Percentiles rank a stretch among this genome's conserved stretches.
phyloP scores from a whole-genome alignment of 2,113 vertebrate species.

The Xenopus laevis region DNA sequence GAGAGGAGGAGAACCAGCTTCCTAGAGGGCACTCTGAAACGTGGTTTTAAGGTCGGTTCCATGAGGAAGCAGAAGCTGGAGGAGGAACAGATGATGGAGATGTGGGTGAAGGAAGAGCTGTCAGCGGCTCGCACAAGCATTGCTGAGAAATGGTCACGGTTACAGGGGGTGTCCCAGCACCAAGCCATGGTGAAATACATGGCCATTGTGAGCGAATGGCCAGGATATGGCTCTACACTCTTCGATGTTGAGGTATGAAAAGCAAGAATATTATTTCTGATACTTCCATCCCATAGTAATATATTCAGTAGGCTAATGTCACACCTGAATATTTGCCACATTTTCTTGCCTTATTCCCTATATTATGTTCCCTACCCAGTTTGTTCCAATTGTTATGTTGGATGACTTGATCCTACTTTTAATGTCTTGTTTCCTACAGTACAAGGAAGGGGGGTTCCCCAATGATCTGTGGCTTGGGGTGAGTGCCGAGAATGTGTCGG shows the following conservation, averaged over 20 bases:
- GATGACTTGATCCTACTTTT: background rate
- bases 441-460: slow-evolving; percentile 90
- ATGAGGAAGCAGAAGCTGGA: slow-evolving; percentile 87
- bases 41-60: slow-evolving; percentile 84
- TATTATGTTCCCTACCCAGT: background rate
- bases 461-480: slow-evolving; percentile 85
- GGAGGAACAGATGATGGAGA: slow-evolving; percentile 90
- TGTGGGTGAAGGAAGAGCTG: slow-evolving; percentile 92
- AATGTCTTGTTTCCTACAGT: slow-evolving; percentile 60
- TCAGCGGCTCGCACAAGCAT: slow-evolving; percentile 82
- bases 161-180: slow-evolving; percentile 83
- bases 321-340: no score
- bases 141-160: slow-evolving; percentile 83
- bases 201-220: slow-evolving; percentile 86
- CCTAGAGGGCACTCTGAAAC: slow-evolving; percentile 81
- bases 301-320: no score
- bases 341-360: background rate
- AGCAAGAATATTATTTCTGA: background rate
- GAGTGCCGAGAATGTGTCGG: slow-evolving; percentile 79
- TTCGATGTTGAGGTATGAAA: slow-evolving; percentile 85
- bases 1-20: slow-evolving; percentile 85
- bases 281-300: no score
- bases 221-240: slow-evolving; percentile 86
- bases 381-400: background rate
- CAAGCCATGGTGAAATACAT: slow-evolving; percentile 92